Conservation (phyloP, 2,113 vertebrate species). For the Dolichotis patagonum region DNA sequence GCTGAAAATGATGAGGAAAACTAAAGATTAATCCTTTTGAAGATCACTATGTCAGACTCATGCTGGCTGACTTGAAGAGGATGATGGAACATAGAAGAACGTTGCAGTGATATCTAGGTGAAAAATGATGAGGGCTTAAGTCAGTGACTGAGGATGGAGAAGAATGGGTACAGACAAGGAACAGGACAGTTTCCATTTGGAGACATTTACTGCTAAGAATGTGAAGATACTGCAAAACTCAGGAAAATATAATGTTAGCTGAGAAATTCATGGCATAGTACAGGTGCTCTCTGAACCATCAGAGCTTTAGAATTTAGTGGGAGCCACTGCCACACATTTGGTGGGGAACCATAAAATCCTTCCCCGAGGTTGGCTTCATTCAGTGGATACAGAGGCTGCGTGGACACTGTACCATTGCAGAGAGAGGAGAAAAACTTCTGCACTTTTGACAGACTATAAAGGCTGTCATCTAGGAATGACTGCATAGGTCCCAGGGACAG, state of each 20-base stretch:
- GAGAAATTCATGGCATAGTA: not conserved
- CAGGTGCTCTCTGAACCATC: not conserved
- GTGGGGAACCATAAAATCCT: not conserved
- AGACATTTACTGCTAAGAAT: not conserved
- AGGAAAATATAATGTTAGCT: not conserved
- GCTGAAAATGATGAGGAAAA: not conserved
- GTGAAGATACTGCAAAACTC: not conserved
- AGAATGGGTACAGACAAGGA: not conserved
- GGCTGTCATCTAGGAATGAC: too few species aligned
- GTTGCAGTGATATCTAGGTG: not conserved
- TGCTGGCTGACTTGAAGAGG: not conserved
- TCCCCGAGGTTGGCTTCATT: not conserved
- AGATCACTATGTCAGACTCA: not conserved
- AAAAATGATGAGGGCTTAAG: not conserved
- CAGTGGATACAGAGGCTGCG: not conserved
- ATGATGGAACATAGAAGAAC: not conserved
- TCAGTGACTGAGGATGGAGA: not conserved
- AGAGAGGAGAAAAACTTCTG: not conserved
- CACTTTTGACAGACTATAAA: not conserved
- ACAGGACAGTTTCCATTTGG: not conserved
- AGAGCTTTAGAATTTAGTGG: not conserved
- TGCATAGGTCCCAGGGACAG: not conserved
- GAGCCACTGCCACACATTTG: not conserved
- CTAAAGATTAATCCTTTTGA: not conserved
- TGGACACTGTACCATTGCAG: not conserved